Evolutionary conservation across 2,888 invertebrate species (phyloP).

Genomic region (Druceiella hillmani): DNA sequence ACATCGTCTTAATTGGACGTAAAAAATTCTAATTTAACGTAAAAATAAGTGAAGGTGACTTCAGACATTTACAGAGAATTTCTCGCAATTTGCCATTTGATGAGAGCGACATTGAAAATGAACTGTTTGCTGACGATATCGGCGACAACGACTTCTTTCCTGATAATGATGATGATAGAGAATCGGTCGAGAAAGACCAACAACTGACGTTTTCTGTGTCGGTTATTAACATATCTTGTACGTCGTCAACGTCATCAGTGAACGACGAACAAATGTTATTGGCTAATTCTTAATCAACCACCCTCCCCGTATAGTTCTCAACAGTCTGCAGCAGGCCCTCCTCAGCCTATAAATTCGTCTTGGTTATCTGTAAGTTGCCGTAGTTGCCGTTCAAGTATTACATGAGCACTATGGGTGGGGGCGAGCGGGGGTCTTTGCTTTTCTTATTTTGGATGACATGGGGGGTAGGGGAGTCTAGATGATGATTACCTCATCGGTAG

Average conservation of each 20-base stretch:
- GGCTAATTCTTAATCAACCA: too few species aligned
- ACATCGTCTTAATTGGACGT: too few species aligned
- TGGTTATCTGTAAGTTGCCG: slow-evolving; percentile 2
- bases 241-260: slow-evolving; percentile 2
- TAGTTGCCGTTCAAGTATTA: too few species aligned
- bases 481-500: too few species aligned
- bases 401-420: too few species aligned
- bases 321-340: too few species aligned
- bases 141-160: not conserved
- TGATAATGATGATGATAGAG: slow-evolving; percentile 2
- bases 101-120: slow-evolving; percentile 4
- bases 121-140: slow-evolving; percentile 2
- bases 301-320: too few species aligned
- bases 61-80: slow-evolving; percentile 4
- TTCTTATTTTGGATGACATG: too few species aligned
- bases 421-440: too few species aligned
- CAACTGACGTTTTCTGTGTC: slow-evolving; percentile 5
- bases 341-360: slow-evolving; percentile 3
- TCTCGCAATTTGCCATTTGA: slow-evolving; percentile 3
- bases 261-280: slow-evolving; percentile 4
- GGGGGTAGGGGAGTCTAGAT: too few species aligned
- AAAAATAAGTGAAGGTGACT: too few species aligned
- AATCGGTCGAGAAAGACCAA: slow-evolving; percentile 1
- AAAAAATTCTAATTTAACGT: too few species aligned
- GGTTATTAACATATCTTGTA: slow-evolving; percentile 4